These are phyloP conservation scores for Tiliqua scincoides DNA, from an alignment of 2,113 vertebrate genomes.

Conservation along the genomic window DNA sequence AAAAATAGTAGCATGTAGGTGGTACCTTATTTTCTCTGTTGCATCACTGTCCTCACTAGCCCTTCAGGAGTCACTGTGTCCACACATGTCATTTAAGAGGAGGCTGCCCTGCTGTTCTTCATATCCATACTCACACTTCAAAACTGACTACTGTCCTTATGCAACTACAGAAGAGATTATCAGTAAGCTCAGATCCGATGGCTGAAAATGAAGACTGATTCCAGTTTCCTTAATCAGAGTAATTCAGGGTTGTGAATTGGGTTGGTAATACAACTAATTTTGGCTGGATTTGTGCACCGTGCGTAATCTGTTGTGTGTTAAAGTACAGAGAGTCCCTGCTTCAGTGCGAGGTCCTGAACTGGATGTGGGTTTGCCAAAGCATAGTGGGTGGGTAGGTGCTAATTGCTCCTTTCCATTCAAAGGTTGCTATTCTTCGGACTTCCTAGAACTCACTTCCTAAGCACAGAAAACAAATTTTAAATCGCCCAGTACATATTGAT, in stretches of 20 bases:
- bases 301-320: background rate
- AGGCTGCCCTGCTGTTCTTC: background rate
- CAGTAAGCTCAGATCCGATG: background rate
- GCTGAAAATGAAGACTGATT: background rate
- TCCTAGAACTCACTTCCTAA: background rate
- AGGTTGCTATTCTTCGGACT: background rate
- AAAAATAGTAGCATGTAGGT: background rate
- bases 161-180: background rate
- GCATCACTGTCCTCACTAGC: no score
- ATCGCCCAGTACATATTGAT: no score
- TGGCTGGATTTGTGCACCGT: background rate
- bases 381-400: background rate
- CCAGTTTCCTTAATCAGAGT: background rate
- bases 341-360: background rate
- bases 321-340: background rate
- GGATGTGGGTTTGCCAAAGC: background rate
- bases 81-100: background rate
- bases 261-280: background rate
- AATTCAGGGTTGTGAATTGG: background rate
- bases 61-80: background rate
- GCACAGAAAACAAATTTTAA: background rate
- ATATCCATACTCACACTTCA: background rate
- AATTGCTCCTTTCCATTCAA: background rate
- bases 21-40: background rate
- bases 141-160: background rate